phyloP scores from a whole-genome alignment of 2,797 vertebrate genomes.

The Microctenopoma lineatum region DNA sequence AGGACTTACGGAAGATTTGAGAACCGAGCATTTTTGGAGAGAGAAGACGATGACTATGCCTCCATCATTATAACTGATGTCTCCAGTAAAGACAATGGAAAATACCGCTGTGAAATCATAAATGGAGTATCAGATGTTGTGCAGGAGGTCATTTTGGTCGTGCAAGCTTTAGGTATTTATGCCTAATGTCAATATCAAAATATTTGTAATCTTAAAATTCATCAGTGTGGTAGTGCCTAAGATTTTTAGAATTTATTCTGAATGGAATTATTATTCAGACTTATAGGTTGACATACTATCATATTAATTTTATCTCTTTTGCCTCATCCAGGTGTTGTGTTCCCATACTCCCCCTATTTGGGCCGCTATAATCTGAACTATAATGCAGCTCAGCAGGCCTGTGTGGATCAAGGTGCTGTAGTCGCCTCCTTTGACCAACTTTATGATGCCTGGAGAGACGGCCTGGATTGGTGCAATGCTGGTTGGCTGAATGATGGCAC shows the following conservation, averaged over 20 bases:
- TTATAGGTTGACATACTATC: neutral
- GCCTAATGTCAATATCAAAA: no score
- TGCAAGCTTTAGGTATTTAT: conserved; percentile 69
- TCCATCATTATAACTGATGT: conserved; percentile 87
- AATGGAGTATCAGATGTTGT: conserved; percentile 87
- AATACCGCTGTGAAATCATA: conserved; percentile 92
- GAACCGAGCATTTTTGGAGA: conserved; percentile 82
- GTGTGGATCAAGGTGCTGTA: conserved; percentile 86
- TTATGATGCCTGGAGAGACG: conserved; percentile 86
- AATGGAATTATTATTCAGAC: neutral
- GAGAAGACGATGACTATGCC: conserved; percentile 82
- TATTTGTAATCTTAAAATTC: neutral
- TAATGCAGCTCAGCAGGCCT: conserved; percentile 84
- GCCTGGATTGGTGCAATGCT: conserved; percentile 98
- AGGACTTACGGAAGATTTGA: conserved; percentile 86
- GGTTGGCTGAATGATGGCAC: conserved; percentile 95
- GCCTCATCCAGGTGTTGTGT: conserved; percentile 88
- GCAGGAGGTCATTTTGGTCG: conserved; percentile 84
- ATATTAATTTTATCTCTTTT: conserved; percentile 17
- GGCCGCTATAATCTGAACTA: conserved; percentile 94
- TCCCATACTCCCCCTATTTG: conserved; percentile 87
- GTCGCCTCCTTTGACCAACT: conserved; percentile 92
- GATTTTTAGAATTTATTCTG: no score
- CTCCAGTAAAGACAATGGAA: conserved; percentile 87
- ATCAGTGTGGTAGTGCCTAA: no score